Percentiles rank a stretch among this genome's conserved stretches.
Conservation (phyloP, 2,888 invertebrate species). For the Drosophila testacea region DNA sequence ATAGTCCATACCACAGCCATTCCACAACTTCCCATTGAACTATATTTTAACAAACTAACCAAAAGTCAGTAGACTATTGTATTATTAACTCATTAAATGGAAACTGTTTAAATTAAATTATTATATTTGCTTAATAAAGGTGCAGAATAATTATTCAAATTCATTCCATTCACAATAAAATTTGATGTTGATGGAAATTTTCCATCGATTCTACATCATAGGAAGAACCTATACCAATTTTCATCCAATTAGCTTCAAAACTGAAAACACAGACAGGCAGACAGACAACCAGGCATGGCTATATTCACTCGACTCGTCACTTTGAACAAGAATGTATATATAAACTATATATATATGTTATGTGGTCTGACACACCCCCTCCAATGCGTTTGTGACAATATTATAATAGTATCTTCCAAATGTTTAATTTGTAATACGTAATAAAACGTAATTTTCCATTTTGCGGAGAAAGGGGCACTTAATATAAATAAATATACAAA, state of each 20-base stretch:
- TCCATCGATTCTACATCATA: background rate
- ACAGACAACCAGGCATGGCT: conserved; percentile 8
- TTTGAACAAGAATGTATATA: background rate
- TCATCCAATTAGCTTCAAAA: conserved; percentile 2
- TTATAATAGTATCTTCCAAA: conserved; percentile 2
- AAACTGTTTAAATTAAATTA: background rate
- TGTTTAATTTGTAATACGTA: conserved; percentile 8
- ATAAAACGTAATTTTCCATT: background rate
- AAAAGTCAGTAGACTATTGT: conserved; percentile 1
- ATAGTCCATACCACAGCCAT: conserved; percentile 15
- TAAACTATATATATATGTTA: background rate
- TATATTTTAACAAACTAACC: conserved; percentile 29
- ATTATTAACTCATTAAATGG: background rate
- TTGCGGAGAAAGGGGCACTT: no score
- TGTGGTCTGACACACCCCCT: conserved; percentile 14
- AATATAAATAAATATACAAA: background rate
- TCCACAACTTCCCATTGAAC: conserved; percentile 30
- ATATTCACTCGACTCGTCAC: conserved; percentile 1
- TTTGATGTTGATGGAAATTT: background rate
- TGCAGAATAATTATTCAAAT: background rate
- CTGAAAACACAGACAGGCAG: background rate
- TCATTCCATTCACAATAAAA: background rate
- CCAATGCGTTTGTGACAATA: conserved; percentile 7
- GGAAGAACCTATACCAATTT: conserved; percentile 13
- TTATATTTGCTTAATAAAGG: background rate